A percentile compares a stretch with the other conserved stretches of the same genome.
Conservation (phyloP, 2,113 vertebrate genomes). For the Serinus canaria region DNA sequence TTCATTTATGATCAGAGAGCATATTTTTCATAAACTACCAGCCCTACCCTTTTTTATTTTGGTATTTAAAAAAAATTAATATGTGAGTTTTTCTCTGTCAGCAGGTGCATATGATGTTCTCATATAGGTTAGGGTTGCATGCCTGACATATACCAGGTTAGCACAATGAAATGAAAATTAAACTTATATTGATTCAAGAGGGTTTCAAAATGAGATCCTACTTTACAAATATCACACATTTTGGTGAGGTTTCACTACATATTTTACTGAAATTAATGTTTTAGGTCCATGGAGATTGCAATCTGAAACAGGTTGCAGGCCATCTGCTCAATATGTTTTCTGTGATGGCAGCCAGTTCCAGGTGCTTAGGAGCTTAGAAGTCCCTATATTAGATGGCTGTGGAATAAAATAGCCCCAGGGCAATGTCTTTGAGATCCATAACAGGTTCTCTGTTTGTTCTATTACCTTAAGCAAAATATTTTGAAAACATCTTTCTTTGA, state of each 20-base stretch:
- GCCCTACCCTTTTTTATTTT: neutral
- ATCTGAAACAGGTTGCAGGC: conserved; percentile 44
- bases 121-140: neutral
- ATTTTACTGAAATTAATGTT: conserved; percentile 56
- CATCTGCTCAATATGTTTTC: conserved; percentile 61
- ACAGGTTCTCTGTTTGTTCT: conserved; percentile 16
- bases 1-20: neutral
- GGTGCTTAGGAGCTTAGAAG: conserved; percentile 19
- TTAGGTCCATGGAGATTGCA: neutral
- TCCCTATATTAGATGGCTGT: neutral
- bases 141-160: neutral
- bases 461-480: conserved; percentile 51
- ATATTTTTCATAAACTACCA: neutral
- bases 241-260: conserved; percentile 38
- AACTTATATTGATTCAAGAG: neutral
- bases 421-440: neutral
- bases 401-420: conserved; percentile 35
- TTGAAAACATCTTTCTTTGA: neutral
- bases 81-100: neutral
- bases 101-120: neutral
- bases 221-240: conserved; percentile 22
- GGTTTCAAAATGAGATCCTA: neutral
- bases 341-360: conserved; percentile 26
- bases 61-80: neutral
- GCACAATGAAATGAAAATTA: conserved; percentile 16